Base-by-base conservation (phyloP, 2,113 vertebrate species). In the Muntiacus reevesi region DNA sequence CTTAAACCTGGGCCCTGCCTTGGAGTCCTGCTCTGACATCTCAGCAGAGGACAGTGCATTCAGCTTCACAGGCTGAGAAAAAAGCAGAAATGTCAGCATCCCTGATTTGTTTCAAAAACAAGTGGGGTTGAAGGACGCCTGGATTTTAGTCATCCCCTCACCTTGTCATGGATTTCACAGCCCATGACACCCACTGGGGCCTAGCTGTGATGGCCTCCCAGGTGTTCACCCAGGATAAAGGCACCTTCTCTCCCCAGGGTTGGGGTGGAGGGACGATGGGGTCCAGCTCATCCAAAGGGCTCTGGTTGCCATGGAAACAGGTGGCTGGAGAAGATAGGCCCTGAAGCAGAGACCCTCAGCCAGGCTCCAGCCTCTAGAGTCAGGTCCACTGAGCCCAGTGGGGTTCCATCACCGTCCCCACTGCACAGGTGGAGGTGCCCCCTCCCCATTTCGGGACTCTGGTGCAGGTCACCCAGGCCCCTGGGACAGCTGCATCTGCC, bases 231-330 rank as follows among this genome's bases (percentile, higher is more conserved):
- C 57, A 1, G 10, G 76, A 59, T 25, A 62, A 62, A n/a, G n/a
- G 2, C 40, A 57, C 14, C 8, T 15, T 40, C 57, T 43, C 33
- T 76, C 55, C 59, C 40, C 15, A 30, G 55, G 21, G 23, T 0
- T 40, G 0, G 54, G 23, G n/a, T 10, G 21, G 40, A 8, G 14
- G 3, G 50, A 67, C 0, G 27, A 59, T 21, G 13, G 19, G 27
- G 2, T 40, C 40, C 81, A 60, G 36, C 33, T 81, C 57, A 62
- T 57, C 40, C 74, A 45, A 82, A 91, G 52, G 67, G 54, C 60
- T 91, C 82, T 74, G 71, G 82, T 91, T 93, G 30, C 94, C 43
- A 43, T 86, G 89, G 97, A 96, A 97, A 96, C 27, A 2, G 43
- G 21, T 43, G 71, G 40, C 40, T 92, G 57, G 8, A 36, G 8